A percentile compares a stretch with the other conserved stretches of the same genome.
Evolutionary conservation across 2,113 vertebrate species (phyloP).

Genomic region (Ceratotherium simum): DNA sequence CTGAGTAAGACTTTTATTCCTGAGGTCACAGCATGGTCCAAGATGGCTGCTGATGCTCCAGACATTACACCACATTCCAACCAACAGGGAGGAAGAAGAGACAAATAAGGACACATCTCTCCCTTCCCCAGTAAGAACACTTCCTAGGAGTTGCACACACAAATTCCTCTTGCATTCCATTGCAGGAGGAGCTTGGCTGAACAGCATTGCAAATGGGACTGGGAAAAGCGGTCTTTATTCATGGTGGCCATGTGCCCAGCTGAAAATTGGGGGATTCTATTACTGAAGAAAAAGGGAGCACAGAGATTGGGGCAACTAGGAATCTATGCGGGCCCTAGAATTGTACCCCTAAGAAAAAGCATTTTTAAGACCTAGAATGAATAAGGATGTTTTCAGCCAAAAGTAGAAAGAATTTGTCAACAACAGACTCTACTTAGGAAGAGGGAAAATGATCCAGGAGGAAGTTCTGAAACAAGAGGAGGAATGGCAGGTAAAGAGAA

Average conservation of each 20-base stretch:
- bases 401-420: not conserved
- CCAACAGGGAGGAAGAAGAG: not conserved
- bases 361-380: not conserved
- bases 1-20: not conserved
- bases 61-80: not conserved
- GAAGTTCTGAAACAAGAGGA: not conserved
- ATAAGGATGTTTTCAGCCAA: not conserved
- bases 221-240: not conserved
- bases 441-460: not conserved
- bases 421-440: not conserved
- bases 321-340: not conserved
- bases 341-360: too few species aligned
- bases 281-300: not conserved
- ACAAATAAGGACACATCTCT: too few species aligned
- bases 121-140: not conserved
- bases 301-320: not conserved
- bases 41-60: not conserved
- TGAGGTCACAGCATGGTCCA: not conserved
- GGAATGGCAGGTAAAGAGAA: accelerated
- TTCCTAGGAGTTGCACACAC: not conserved
- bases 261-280: not conserved
- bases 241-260: accelerated
- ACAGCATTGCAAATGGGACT: accelerated
- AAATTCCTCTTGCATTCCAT: not conserved
- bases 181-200: not conserved